A percentile compares a stretch with the other conserved stretches of the same genome.
Conservation (phyloP, 2,797 vertebrate genomes). For the Nothura maculosa region DNA sequence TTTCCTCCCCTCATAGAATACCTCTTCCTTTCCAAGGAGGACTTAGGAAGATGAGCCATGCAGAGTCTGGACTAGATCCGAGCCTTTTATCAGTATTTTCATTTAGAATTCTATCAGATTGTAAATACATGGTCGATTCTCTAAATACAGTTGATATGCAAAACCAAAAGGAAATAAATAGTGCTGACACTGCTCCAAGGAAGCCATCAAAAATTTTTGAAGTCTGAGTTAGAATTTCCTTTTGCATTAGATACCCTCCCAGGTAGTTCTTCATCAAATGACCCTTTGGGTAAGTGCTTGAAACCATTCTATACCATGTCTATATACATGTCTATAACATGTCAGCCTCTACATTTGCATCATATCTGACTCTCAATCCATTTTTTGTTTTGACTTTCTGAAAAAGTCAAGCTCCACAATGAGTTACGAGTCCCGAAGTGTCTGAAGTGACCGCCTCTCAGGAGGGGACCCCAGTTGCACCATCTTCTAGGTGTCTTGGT, state of each 20-base stretch:
- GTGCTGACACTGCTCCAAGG: neutral
- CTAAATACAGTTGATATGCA: neutral
- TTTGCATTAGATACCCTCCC: neutral
- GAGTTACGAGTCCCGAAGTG: neutral
- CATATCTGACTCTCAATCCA: neutral
- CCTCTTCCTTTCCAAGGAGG: conserved; percentile 12
- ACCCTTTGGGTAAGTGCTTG: neutral
- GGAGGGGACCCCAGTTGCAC: neutral
- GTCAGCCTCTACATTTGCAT: neutral
- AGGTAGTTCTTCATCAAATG: too few relatives aligned
- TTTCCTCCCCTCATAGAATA: conserved; percentile 50
- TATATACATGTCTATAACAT: too few relatives aligned
- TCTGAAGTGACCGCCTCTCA: neutral
- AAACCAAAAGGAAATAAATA: neutral
- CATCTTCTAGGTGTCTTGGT: neutral
- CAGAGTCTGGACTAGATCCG: neutral
- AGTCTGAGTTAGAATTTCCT: neutral
- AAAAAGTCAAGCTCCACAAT: neutral
- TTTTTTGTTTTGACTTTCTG: neutral
- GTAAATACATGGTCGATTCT: neutral
- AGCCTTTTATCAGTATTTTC: neutral
- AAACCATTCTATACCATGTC: neutral
- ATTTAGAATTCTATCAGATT: conserved; percentile 7
- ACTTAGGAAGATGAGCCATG: neutral
- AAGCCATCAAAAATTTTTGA: neutral